Evolutionary conservation across 2,113 vertebrate genomes (phyloP).

Genomic region (Jaculus jaculus): DNA sequence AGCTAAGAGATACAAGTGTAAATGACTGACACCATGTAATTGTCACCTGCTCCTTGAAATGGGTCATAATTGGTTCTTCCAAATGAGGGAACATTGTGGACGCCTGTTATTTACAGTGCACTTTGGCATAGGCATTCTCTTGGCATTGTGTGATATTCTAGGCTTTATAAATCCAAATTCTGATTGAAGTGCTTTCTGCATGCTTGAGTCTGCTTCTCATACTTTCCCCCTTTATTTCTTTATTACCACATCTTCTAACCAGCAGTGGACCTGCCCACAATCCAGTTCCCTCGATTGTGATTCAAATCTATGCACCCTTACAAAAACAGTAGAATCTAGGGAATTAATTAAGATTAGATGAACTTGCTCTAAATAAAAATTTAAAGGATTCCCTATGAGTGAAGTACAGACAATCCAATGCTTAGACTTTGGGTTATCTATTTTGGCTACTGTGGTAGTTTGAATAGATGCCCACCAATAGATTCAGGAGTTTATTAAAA

Average conservation of each 20-base stretch:
- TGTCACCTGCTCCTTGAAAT: not conserved
- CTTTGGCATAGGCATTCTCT: not conserved
- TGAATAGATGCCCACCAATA: too few species aligned
- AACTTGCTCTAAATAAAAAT: not conserved
- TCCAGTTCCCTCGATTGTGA: conserved; percentile 14
- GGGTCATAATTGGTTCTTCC: not conserved
- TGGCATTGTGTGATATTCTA: not conserved
- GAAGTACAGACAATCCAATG: not conserved
- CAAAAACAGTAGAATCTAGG: not conserved
- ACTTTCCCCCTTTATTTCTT: not conserved
- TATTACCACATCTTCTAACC: not conserved
- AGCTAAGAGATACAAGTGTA: not conserved
- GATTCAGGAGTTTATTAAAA: too few species aligned
- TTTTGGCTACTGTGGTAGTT: not conserved
- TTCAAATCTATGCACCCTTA: not conserved
- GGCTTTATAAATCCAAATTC: not conserved
- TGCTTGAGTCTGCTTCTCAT: not conserved
- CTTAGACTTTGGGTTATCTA: not conserved
- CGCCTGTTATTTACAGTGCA: not conserved
- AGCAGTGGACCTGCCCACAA: not conserved
- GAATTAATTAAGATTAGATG: conserved; percentile 1
- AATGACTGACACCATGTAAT: not conserved
- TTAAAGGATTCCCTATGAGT: not conserved
- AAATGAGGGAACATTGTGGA: not conserved
- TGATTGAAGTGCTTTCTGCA: not conserved